Conservation (phyloP, 2,888 invertebrate genomes). For the Pediacus dermestoides region DNA sequence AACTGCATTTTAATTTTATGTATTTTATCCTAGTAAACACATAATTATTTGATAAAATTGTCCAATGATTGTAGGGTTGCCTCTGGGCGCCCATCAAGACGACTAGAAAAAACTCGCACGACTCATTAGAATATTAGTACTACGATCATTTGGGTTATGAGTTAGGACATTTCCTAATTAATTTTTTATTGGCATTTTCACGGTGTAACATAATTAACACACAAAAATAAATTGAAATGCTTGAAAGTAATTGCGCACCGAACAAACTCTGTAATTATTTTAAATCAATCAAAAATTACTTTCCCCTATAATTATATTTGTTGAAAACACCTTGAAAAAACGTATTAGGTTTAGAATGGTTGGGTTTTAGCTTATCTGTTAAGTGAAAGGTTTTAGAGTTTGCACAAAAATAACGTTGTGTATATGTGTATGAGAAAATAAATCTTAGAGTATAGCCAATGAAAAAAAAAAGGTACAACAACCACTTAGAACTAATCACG, state of each 20-base stretch:
- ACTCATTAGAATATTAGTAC: no score
- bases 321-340: slow-evolving; percentile 9
- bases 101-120: no score
- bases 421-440: no score
- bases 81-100: no score
- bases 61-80: no score
- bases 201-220: slow-evolving; percentile 16
- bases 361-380: slow-evolving; percentile 1
- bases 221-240: slow-evolving; percentile 20
- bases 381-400: slow-evolving; percentile 4
- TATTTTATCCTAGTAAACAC: no score
- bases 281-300: slow-evolving; percentile 23
- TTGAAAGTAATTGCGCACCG: slow-evolving; percentile 19
- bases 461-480: no score
- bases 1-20: no score
- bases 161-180: slow-evolving; percentile 6
- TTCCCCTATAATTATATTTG: slow-evolving; percentile 15
- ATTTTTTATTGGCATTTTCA: slow-evolving; percentile 7
- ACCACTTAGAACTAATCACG: no score
- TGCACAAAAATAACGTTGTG: no score
- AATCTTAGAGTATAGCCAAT: no score
- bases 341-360: not conserved
- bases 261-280: slow-evolving; percentile 18
- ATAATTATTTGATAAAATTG: no score
- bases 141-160: slow-evolving; percentile 7